Conservation (phyloP, 2,113 vertebrate species). For the Cebidichthys violaceus region DNA sequence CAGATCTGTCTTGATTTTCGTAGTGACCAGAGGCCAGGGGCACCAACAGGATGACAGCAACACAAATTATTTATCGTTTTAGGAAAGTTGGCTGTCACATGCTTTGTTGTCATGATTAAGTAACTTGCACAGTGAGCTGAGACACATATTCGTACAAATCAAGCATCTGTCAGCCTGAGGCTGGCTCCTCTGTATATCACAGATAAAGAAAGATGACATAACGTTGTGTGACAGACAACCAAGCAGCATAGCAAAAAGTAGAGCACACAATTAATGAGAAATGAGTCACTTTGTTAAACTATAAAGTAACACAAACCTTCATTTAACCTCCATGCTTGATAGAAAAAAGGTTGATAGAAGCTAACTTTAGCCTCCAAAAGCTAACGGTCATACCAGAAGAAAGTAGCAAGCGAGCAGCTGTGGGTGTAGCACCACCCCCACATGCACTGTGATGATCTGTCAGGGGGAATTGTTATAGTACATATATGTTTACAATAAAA, state of each 20-base stretch:
- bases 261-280: neutral
- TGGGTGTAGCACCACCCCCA: neutral
- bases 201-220: constrained; percentile 21
- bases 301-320: neutral
- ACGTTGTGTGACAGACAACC: constrained; percentile 8
- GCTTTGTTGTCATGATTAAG: constrained; percentile 17
- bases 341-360: neutral
- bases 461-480: too few species aligned
- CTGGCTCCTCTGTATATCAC: constrained; percentile 22
- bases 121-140: constrained; percentile 1
- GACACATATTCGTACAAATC: constrained; percentile 11
- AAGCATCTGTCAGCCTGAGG: constrained; percentile 16
- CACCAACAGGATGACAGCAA: neutral
- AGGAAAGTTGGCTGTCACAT: constrained; percentile 5
- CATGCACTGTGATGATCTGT: neutral
- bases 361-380: neutral
- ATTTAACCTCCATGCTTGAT: constrained; percentile 13
- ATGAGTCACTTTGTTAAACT: neutral
- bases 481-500: too few species aligned
- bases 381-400: neutral
- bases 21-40: constrained; percentile 12
- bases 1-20: constrained; percentile 57
- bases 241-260: constrained; percentile 9
- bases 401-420: neutral
- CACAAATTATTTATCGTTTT: constrained; percentile 6